Percentiles rank a stretch among this genome's conserved stretches.
Conservation (phyloP, 2,113 vertebrate genomes). For the Proterorhinus semilunaris region DNA sequence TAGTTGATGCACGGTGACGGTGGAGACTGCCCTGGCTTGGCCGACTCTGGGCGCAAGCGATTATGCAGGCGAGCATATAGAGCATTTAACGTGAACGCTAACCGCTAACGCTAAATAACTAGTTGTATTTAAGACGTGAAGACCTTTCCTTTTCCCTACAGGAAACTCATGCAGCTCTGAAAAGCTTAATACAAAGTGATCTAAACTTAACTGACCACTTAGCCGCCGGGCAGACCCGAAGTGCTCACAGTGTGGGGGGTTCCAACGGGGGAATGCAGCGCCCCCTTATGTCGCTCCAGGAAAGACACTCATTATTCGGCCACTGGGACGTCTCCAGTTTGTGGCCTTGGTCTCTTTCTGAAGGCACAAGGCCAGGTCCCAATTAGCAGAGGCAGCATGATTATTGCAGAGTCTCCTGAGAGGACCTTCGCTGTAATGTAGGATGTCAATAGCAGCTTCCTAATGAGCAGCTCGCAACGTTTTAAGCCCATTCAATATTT, state of each 20-base stretch:
- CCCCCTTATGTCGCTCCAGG: constrained; percentile 47
- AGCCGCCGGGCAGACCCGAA: neutral
- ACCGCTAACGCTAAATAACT: no score
- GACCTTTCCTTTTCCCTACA: no score
- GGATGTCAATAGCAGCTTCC: constrained; percentile 15
- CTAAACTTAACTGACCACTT: neutral
- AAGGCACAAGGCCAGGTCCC: constrained; percentile 4
- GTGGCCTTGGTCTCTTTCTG: constrained; percentile 20
- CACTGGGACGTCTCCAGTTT: constrained; percentile 7
- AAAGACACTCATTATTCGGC: constrained; percentile 6
- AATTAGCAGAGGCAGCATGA: constrained; percentile 16
- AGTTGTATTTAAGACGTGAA: no score
- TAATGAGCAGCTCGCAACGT: neutral
- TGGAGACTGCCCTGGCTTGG: no score
- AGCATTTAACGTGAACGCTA: no score
- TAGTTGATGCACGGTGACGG: no score
- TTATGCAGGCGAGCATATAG: no score
- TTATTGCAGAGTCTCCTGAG: constrained; percentile 6
- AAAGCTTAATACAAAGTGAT: no score
- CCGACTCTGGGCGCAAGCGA: no score
- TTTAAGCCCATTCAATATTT: constrained; percentile 35
- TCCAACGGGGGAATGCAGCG: constrained; percentile 31
- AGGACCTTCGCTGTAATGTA: constrained; percentile 4
- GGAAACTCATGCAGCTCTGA: no score
- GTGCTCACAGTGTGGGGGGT: constrained; percentile 10